Base-by-base conservation (phyloP, 2,113 vertebrate genomes). In the Paratilapia polleni region DNA sequence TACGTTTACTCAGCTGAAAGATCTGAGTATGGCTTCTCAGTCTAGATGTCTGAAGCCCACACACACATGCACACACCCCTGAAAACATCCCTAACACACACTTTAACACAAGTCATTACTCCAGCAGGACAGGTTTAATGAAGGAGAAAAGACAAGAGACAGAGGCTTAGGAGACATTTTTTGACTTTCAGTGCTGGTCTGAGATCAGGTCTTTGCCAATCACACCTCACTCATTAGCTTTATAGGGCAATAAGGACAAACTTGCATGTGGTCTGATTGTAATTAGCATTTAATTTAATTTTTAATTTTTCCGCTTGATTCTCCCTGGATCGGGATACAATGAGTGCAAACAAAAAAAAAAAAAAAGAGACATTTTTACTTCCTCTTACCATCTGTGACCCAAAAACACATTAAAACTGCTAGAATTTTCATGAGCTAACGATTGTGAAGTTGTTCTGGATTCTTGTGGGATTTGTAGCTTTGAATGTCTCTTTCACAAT, bases 361-460 rank as follows among this genome's bases (percentile, higher is more conserved):
- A 83, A 82, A 36, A 57, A 24, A 68, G 10, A 85, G 82, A 68
- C 57, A 68, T 90, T 86, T 91, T 88, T 88, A 83, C 87, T 90
- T 87, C 84, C 91, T 88, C 78, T 81, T 78, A 81, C 87, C 84
- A 89, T 89, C 86, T 92, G 92, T 91, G 91, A 91, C 94, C 92
- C 81, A 88, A 90, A 95, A 93, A 95, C 90, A 91, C 91, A 89
- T 92, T 92, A 91, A 82, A 91, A 88, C 86, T 85, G 78, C 87
- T 84, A 4, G 87, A 89, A 93, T 93, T 93, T 95, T 88, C 92
- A 93, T 90, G 92, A 93, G 92, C 90, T 64, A 90, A 92, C 83
- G 70, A 87, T 88, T 89, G 89, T 86, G 87, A 89, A 90, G 91
- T 88, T 85, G 90, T 92, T 92, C 86, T 83, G 86, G 83, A 90